phyloP scores from a whole-genome alignment of 2,888 invertebrate genomes.

The Dasysyrphus albostriatus region DNA sequence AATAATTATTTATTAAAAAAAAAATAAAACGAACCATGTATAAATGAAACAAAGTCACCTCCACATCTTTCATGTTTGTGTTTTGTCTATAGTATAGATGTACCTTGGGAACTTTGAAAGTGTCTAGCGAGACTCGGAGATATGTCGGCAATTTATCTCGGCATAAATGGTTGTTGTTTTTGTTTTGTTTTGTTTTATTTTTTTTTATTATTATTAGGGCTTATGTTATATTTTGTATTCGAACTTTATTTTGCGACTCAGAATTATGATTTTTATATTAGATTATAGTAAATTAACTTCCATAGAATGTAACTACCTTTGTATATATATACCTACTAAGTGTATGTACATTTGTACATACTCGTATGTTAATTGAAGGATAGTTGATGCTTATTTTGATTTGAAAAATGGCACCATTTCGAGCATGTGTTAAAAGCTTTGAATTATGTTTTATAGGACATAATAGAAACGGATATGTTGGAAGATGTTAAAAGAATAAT shows the following conservation, averaged over 20 bases:
- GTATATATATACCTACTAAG: no score
- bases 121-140: constrained; percentile 19
- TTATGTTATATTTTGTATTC: neutral
- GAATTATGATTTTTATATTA: constrained; percentile 14
- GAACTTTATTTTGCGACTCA: constrained; percentile 2
- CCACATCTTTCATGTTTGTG: constrained; percentile 19
- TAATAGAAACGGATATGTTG: no score
- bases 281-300: neutral
- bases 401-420: no score
- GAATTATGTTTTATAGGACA: no score
- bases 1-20: constrained; percentile 9
- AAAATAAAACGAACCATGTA: neutral
- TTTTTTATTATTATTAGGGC: constrained; percentile 7
- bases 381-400: no score
- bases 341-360: no score
- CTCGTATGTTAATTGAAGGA: no score
- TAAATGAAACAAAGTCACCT: constrained; percentile 30
- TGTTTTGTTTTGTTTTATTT: neutral
- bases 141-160: constrained; percentile 14
- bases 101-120: constrained; percentile 32
- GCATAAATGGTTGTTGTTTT: neutral
- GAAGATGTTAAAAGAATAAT: no score
- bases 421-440: no score
- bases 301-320: neutral
- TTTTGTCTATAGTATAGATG: neutral